A percentile compares a stretch with the other conserved stretches of the same genome.
These are phyloP conservation scores for Cydia pomonella DNA, from an alignment of 1,140 invertebrate species.

Conservation along the genomic window DNA sequence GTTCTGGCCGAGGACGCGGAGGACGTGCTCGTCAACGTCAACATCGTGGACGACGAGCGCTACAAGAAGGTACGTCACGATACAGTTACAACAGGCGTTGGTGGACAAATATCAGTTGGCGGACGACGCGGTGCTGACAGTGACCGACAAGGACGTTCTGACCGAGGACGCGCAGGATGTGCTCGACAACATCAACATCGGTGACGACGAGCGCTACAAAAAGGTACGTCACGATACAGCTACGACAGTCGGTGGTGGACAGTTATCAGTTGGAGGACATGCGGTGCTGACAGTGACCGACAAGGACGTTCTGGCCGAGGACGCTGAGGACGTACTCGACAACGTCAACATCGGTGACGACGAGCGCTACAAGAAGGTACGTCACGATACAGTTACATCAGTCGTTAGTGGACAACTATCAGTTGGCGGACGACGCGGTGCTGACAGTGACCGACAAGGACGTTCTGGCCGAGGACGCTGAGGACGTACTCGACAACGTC, in stretches of 20 bases:
- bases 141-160: no score
- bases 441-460: constrained; percentile 97
- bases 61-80: constrained; percentile 86
- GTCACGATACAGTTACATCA: no score
- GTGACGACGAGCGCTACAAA: constrained; percentile 99
- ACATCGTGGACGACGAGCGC: constrained; percentile 95
- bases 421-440: constrained; percentile 93
- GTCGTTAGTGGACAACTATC: no score
- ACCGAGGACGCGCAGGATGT: no score
- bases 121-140: constrained; percentile 94
- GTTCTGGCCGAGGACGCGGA: constrained; percentile 92
- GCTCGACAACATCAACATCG: no score
- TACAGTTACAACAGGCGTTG: no score
- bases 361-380: constrained; percentile 92
- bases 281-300: constrained; percentile 97
- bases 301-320: constrained; percentile 93
- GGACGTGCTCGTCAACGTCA: constrained; percentile 97
- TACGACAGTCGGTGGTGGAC: no score
- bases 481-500: constrained; percentile 94
- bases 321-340: constrained; percentile 92
- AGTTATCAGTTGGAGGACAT: constrained; percentile 91
- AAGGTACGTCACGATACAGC: no score
- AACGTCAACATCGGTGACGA: constrained; percentile 98
- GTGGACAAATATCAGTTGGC: constrained; percentile 85
- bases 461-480: constrained; percentile 92